Percentiles rank a stretch among this genome's conserved stretches.
Evolutionary conservation across 2,888 invertebrate genomes (phyloP).

Genomic region (Ormyrus thymus): DNA sequence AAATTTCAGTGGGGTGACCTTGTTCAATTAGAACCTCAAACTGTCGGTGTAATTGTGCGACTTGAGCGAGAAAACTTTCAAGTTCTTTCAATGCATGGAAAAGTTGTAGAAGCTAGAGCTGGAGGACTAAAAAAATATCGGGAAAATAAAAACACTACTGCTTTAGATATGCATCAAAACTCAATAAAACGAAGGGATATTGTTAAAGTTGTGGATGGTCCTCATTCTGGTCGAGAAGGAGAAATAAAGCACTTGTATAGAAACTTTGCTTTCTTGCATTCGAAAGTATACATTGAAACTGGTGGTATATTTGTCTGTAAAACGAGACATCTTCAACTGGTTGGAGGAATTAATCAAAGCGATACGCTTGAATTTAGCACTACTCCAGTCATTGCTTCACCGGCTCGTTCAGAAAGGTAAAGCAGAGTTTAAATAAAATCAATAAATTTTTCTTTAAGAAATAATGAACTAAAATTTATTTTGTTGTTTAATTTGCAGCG

Average conservation of each 20-base stretch:
- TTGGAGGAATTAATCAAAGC: conserved; percentile 71
- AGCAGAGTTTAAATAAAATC: background rate
- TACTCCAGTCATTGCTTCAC: conserved; percentile 78
- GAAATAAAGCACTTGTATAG: conserved; percentile 80
- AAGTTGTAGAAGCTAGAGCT: conserved; percentile 77
- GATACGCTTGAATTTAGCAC: conserved; percentile 69
- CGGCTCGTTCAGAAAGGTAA: conserved; percentile 76
- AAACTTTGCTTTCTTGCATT: conserved; percentile 78
- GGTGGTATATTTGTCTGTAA: conserved; percentile 80
- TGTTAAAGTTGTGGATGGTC: conserved; percentile 79
- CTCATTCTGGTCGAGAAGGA: conserved; percentile 77
- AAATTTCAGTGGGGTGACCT: conserved; percentile 81
- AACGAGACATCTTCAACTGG: conserved; percentile 77
- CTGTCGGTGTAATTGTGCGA: conserved; percentile 79
- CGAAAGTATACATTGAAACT: conserved; percentile 78
- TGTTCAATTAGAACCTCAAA: conserved; percentile 77
- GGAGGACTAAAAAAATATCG: conserved; percentile 77
- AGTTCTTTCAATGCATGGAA: conserved; percentile 79
- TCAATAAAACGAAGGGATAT: conserved; percentile 78
- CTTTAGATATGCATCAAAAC: conserved; percentile 79
- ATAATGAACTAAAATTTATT: conserved; percentile 3
- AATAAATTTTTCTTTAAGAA: background rate
- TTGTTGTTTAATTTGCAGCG: background rate
- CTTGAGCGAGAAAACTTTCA: conserved; percentile 80
- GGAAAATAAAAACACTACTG: conserved; percentile 77